Base-by-base conservation (phyloP, 2,797 vertebrate species). In the Netta rufina region DNA sequence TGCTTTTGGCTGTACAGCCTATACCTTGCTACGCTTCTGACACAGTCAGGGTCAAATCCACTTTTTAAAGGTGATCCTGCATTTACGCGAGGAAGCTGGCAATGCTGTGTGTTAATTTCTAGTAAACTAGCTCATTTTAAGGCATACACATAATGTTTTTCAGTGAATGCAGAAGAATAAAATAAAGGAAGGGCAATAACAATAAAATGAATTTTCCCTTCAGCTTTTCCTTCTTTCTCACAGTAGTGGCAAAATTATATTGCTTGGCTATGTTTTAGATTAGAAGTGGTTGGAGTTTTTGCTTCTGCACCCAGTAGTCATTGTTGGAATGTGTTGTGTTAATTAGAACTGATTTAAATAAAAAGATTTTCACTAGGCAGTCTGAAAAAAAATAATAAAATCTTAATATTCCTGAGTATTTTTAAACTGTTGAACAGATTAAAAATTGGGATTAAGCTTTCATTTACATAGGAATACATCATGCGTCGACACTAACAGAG, bases 331-430 rank as follows among this genome's bases (percentile, higher is more conserved):
- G 7, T 41, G 49, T 53, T 53, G 32, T 72, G 56, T 81, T 94
- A 84, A 94, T 73, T 86, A 75, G 43, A 90, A 67, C 39, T 86
- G 33, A 90, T 92, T 84, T 90, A 79, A 96, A 88, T 70, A 71
- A 79, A 85, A 86, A 2, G 3, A 60, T 76, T 93, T 88, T 91
- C 62, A 84, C 70, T 41, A 81, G 57, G 22, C 17, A 53, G 18
- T 54, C 30, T 58, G 49, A 77, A 54, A 18, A 60, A 15, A 49
- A 60, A 45, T 19, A 21, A 11, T 41, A 41, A 72, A 67, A 6
- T 10, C 16, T 67, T 22, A 86, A 43, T 76, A 70, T 75, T 77
- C 62, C 38, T 73, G 58, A 69, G 43, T 90, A 82, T 76, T 90
- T 90, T 54, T 65, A 32, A 92, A 65, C 16, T 72, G 41, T 43